Evolutionary conservation across 2,797 vertebrate genomes (phyloP), one percentile per base, ranked within the genome.

Genomic region (Molossus molossus): DNA sequence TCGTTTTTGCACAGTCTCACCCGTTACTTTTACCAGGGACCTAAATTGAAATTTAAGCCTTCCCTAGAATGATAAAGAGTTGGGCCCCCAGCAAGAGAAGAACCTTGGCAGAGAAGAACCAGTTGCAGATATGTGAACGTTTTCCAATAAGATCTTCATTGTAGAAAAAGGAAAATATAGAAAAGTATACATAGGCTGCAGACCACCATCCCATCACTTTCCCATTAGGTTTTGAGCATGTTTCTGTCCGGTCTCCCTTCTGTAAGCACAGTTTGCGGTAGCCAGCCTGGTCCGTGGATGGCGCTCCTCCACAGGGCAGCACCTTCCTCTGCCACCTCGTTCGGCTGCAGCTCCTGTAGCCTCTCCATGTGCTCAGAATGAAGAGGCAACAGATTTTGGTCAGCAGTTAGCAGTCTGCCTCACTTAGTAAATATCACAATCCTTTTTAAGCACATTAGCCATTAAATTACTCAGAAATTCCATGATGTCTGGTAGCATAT

Each of bases 391-490:
- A 65, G 23, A 64, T 88, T 72, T 69, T 81, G 25, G 37, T 75
- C 27, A 65, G 58, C 48, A 65, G 29, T 73, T 72, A 55, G 20
- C 29, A 11, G 64, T 90, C 40, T 65, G 25, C 67, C 55, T 67
- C n/a, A 53, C 58, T 65, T 48, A 62, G 33, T 90, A 85, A 75
- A 48, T 37, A 20, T 33, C 82, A 62, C 21, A 81, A n/a, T 58
- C 17, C 1, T 92, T 91, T 85, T 55, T 5, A 87, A 76, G 20
- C 85, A 23, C 45, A 8, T 81, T 67, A 85, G 37, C 69, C 40
- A 80, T 21, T 75, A 70, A 73, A 53, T 94, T 93, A 25, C 86
- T 92, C 29, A 75, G 50, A 64, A 86, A 79, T 81, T 23, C 4
- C 60, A 48, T 45, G 23, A 58, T 86, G 11, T 58, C 57, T 90